A percentile compares a stretch with the other conserved stretches of the same genome.
These are phyloP conservation scores for Macaca fascicularis DNA, from an alignment of 2,113 vertebrate species.

Conservation along the genomic window T2T-MFA8v1.1 NC_088381.1:29252001-29252500, in stretches of 20 bases:
- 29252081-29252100: neutral
- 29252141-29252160: neutral
- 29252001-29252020: slow-evolving; percentile 55
- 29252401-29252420: neutral
- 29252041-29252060: slow-evolving; percentile 40
- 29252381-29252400: slow-evolving; percentile 20
- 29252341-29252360: neutral
- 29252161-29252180: neutral
- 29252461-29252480: slow-evolving; percentile 9
- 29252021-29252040: slow-evolving; percentile 60
- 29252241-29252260: neutral
- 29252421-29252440: neutral
- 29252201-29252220: neutral
- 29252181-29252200: slow-evolving; percentile 37
- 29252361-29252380: slow-evolving; percentile 15
- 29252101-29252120: neutral
- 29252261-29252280: slow-evolving; percentile 16
- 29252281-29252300: neutral
- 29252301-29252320: neutral
- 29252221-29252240: neutral
- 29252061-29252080: neutral
- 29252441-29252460: neutral
- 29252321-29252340: neutral
- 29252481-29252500: neutral
- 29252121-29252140: neutral